Evolutionary conservation across 2,797 vertebrate species (phyloP).

Genomic region (Sebastes variabilis): DNA sequence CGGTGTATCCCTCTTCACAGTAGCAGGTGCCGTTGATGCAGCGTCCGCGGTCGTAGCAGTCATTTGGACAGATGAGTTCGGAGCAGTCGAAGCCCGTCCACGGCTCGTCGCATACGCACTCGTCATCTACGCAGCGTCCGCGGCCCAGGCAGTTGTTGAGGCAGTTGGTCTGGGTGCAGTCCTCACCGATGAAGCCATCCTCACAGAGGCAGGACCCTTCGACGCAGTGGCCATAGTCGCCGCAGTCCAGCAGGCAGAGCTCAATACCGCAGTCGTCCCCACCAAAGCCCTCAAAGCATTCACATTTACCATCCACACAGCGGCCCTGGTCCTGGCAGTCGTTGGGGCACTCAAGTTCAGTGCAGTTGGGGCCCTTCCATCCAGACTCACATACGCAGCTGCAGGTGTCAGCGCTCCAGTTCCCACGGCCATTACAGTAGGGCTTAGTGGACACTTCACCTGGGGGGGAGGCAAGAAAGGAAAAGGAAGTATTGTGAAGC

Average conservation of each 20-base stretch:
- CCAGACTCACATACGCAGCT: slow-evolving; percentile 88
- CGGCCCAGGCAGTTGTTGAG: slow-evolving; percentile 90
- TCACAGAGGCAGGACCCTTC: slow-evolving; percentile 89
- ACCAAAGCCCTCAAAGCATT: slow-evolving; percentile 92
- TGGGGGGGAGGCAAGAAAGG: slow-evolving; percentile 53
- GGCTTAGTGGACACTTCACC: slow-evolving; percentile 90
- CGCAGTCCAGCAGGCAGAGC: slow-evolving; percentile 88
- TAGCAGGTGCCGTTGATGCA: slow-evolving; percentile 94
- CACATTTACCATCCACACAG: slow-evolving; percentile 89
- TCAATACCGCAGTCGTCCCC: slow-evolving; percentile 90
- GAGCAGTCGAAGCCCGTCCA: slow-evolving; percentile 94
- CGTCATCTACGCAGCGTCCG: slow-evolving; percentile 90
- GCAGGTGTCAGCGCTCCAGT: slow-evolving; percentile 89
- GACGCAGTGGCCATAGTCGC: slow-evolving; percentile 87
- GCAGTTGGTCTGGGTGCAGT: slow-evolving; percentile 90
- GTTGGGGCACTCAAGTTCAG: slow-evolving; percentile 86
- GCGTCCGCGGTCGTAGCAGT: slow-evolving; percentile 94
- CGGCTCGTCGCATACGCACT: slow-evolving; percentile 91
- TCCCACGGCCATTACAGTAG: slow-evolving; percentile 92
- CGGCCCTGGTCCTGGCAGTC: slow-evolving; percentile 98
- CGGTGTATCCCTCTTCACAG: slow-evolving; percentile 90
- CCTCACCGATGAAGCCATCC: slow-evolving; percentile 87
- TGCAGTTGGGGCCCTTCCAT: slow-evolving; percentile 90
- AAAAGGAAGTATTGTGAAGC: background rate
- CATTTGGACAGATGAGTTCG: slow-evolving; percentile 94